A percentile compares a stretch with the other conserved stretches of the same genome.
Conservation (phyloP, 2,797 vertebrate genomes). For the Notoglanidium macrostoma region DNA sequence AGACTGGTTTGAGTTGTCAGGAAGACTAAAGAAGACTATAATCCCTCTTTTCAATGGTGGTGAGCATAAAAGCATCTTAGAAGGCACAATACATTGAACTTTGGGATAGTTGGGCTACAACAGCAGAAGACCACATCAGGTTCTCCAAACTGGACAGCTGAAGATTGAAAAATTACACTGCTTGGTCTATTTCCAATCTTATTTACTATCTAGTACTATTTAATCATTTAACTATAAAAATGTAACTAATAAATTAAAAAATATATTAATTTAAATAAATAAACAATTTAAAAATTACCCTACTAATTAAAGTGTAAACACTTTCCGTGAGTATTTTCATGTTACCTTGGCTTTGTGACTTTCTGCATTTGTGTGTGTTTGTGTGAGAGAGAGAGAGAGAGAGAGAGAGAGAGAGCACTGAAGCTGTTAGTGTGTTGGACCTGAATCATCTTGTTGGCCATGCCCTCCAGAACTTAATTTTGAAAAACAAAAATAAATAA, state of each 20-base stretch:
- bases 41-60: background rate
- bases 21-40: background rate
- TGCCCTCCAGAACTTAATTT: conserved; percentile 29
- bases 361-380: background rate
- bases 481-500: conserved; percentile 46
- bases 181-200: background rate
- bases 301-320: background rate
- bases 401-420: background rate
- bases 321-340: background rate
- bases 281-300: background rate
- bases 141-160: background rate
- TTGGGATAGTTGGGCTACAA: background rate
- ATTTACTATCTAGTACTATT: background rate
- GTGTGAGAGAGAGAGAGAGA: background rate
- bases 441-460: conserved; percentile 22
- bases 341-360: background rate
- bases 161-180: background rate
- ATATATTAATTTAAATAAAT: too few species aligned
- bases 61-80: background rate
- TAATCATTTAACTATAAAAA: background rate
- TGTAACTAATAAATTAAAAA: too few species aligned
- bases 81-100: background rate
- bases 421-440: background rate
- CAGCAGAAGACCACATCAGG: background rate
- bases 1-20: background rate